These are phyloP conservation scores for Penaeus vannamei DNA, from an alignment of 1,140 invertebrate species.

Conservation along the genomic window DNA sequence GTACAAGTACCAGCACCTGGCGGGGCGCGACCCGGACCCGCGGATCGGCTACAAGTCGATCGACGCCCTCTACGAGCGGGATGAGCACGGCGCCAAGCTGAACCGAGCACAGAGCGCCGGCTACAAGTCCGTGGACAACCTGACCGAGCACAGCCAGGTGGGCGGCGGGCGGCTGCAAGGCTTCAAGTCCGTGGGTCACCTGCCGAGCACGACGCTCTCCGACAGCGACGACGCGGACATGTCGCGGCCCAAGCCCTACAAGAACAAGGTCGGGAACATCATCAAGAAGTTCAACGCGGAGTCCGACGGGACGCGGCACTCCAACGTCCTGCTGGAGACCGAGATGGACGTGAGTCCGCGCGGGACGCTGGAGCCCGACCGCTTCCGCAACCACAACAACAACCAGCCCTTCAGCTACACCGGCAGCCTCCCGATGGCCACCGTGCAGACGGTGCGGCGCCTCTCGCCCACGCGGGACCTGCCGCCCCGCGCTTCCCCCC, in stretches of 20 bases:
- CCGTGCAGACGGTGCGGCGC: conserved; percentile 35
- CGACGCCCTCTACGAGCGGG: conserved; percentile 2
- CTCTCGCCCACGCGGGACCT: conserved; percentile 48
- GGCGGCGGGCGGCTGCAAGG: conserved; percentile 16
- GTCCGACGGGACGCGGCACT: neutral
- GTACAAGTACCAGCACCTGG: conserved; percentile 16
- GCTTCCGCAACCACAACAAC: conserved; percentile 79
- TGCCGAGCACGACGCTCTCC: conserved; percentile 9
- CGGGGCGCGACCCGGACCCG: neutral
- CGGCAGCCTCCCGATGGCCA: conserved; percentile 25
- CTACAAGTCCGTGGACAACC: conserved; percentile 50
- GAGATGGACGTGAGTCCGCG: conserved; percentile 39
- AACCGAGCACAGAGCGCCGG: neutral
- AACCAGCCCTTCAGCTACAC: conserved; percentile 85
- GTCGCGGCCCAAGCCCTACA: conserved; percentile 13
- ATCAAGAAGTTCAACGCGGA: conserved; percentile 60
- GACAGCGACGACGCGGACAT: conserved; percentile 39
- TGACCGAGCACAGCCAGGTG: neutral
- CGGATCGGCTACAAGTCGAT: neutral
- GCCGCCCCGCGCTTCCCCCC: conserved; percentile 69
- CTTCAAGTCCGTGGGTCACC: conserved; percentile 46
- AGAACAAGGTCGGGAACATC: conserved; percentile 62
- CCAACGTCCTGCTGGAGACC: neutral
- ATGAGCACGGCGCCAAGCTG: neutral
- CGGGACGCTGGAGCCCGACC: conserved; percentile 74